Evolutionary conservation across 1,140 invertebrate genomes (phyloP).

Genomic region (Drosophila tristis): DNA sequence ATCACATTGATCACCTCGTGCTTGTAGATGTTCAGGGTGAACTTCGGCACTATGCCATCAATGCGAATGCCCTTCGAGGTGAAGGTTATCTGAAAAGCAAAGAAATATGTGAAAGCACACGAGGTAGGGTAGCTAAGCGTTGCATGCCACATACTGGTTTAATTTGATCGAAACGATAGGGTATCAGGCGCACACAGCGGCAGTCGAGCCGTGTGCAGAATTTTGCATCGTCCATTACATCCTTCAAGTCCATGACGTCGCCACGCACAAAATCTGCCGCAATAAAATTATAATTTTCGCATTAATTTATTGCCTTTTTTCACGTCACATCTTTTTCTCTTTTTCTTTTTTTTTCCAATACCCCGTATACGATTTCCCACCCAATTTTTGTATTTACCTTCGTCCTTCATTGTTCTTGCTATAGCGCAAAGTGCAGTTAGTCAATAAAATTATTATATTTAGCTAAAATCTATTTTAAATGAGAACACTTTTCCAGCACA

Average conservation of each 20-base stretch:
- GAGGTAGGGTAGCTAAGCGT: background rate
- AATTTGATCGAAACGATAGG: conserved; percentile 22
- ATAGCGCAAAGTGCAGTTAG: no score
- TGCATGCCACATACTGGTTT: conserved; percentile 21
- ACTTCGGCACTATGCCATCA: conserved; percentile 10
- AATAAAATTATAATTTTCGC: no score
- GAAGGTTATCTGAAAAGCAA: conserved; percentile 9
- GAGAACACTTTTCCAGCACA: no score
- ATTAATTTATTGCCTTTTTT: background rate
- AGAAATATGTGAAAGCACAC: background rate
- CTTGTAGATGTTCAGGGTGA: conserved; percentile 29
- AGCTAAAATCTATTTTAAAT: no score
- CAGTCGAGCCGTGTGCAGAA: conserved; percentile 13
- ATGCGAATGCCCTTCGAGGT: conserved; percentile 29
- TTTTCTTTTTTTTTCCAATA: no score
- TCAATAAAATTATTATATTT: no score
- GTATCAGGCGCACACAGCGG: conserved; percentile 23
- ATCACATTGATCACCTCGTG: conserved; percentile 40
- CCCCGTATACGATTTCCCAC: no score
- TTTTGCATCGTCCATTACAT: background rate
- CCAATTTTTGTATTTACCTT: no score
- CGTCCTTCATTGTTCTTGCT: no score
- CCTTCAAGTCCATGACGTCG: conserved; percentile 63
- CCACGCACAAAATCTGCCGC: conserved; percentile 67
- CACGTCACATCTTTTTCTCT: no score